Percentiles rank a stretch among this genome's conserved stretches.
Conservation (phyloP, 2,113 vertebrate species). For the Psilopogon haemacephalus region DNA sequence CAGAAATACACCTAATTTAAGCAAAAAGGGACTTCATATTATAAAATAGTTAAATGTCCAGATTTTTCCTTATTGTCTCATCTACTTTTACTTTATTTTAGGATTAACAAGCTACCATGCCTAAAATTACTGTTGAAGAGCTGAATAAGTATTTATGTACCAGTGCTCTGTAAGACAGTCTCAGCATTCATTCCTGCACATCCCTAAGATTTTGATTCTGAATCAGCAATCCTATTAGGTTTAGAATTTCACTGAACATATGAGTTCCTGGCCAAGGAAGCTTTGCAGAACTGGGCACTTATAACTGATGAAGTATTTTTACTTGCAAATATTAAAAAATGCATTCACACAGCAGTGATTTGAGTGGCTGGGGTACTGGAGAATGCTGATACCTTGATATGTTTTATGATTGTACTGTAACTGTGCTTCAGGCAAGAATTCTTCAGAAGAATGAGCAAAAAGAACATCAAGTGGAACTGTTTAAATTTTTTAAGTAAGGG, state of each 20-base stretch:
- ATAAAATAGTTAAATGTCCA: not conserved
- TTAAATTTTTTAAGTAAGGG: not conserved
- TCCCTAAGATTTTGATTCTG: not conserved
- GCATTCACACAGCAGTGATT: constrained; percentile 20
- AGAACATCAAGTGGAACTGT: not conserved
- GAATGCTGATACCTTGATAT: constrained; percentile 56
- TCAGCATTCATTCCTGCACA: not conserved
- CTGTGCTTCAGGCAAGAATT: constrained; percentile 61
- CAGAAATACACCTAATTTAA: not conserved
- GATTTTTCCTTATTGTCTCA: not conserved
- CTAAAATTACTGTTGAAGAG: not conserved
- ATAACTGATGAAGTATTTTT: constrained; percentile 10
- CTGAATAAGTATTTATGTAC: not conserved
- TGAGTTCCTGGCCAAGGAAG: not conserved
- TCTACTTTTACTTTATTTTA: not conserved
- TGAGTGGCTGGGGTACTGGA: not conserved
- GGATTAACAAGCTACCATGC: not conserved
- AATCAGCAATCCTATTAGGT: not conserved
- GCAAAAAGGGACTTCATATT: not conserved
- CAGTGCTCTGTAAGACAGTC: not conserved
- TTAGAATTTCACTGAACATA: not conserved
- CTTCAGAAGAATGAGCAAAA: constrained; percentile 42
- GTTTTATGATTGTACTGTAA: constrained; percentile 32
- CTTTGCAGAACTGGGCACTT: not conserved
- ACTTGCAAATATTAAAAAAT: constrained; percentile 47